phyloP scores from a whole-genome alignment of 2,797 vertebrate species.

The Xyrichtys novacula region DNA sequence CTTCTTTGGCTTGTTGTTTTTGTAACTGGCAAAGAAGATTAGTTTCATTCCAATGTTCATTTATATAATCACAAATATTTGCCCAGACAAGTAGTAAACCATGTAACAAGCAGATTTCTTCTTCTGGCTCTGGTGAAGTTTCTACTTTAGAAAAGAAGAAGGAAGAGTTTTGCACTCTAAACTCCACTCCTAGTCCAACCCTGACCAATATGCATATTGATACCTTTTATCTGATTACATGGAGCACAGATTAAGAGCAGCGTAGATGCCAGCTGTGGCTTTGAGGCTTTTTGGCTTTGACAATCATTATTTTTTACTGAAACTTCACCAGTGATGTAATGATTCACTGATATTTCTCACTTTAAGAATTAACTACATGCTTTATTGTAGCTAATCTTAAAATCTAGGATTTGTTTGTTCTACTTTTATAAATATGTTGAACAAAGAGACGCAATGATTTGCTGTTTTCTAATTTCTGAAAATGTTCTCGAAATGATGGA shows the following conservation, averaged over 20 bases:
- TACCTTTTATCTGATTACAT: too few species aligned
- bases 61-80: constrained; percentile 42
- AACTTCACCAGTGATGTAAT: constrained; percentile 1
- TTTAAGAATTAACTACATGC: background rate
- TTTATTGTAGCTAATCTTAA: background rate
- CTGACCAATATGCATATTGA: too few species aligned
- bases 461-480: background rate
- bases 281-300: constrained; percentile 6
- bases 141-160: background rate
- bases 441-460: background rate
- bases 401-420: background rate
- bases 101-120: constrained; percentile 21
- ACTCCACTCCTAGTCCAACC: background rate
- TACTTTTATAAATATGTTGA: background rate
- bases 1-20: constrained; percentile 24
- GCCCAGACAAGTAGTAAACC: constrained; percentile 27
- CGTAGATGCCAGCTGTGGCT: constrained; percentile 9
- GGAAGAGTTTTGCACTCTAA: too few species aligned
- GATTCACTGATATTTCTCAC: background rate
- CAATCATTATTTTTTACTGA: background rate
- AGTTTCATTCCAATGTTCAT: constrained; percentile 28
- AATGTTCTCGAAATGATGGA: constrained; percentile 22
- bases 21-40: constrained; percentile 16
- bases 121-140: background rate
- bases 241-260: too few species aligned